These are phyloP conservation scores for Orchestia grillus DNA, from an alignment of 1,140 invertebrate genomes.

Conservation along the genomic window DNA sequence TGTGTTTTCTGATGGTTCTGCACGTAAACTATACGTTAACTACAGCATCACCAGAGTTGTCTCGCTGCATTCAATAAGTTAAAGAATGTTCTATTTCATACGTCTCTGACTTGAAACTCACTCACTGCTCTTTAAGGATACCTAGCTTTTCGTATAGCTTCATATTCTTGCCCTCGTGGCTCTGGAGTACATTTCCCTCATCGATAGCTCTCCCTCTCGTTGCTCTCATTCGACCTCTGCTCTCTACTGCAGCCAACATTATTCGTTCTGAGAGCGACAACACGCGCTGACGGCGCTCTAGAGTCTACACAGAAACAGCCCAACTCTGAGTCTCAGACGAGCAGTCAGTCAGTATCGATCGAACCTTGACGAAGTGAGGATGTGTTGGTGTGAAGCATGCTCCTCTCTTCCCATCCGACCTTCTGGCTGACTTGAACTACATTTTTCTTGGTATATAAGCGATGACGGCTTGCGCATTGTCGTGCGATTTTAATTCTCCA, in stretches of 20 bases:
- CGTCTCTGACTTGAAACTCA: too few species aligned
- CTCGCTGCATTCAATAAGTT: too few species aligned
- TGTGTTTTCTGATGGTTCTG: too few species aligned
- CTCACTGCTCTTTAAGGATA: neutral
- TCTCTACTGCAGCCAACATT: neutral
- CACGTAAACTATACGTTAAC: too few species aligned
- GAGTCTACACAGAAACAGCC: too few species aligned
- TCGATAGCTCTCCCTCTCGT: neutral
- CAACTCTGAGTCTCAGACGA: too few species aligned
- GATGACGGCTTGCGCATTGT: neutral
- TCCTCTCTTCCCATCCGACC: neutral
- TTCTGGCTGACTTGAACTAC: neutral
- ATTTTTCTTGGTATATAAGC: neutral
- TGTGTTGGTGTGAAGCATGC: neutral
- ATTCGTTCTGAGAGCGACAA: neutral
- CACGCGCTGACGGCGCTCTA: neutral
- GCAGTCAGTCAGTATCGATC: neutral
- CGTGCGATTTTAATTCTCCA: neutral
- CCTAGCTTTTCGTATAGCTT: neutral
- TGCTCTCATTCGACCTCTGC: neutral
- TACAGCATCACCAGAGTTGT: too few species aligned
- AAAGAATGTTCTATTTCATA: too few species aligned
- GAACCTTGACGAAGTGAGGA: neutral
- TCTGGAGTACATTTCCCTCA: neutral
- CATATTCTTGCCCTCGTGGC: neutral